Evolutionary conservation across 2,888 invertebrate species (phyloP), one percentile per base, ranked within the genome.

Genomic region (Eupithecia exiguata): DNA sequence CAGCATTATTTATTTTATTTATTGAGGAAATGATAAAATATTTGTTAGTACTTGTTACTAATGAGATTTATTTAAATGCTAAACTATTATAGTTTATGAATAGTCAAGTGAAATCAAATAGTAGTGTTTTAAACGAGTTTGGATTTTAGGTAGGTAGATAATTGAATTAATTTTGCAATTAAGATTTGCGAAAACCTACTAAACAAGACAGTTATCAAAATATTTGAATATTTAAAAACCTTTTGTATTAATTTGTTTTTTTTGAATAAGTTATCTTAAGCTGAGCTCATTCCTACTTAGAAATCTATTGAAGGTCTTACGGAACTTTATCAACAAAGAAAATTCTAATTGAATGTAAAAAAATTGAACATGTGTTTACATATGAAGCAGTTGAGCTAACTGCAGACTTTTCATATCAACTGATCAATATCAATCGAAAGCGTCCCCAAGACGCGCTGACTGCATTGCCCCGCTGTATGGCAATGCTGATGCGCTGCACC

Each of bases 201-300:
- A 66, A 66, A 66, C 66, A 40, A 14, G 66, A 38, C 21, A 25
- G 25, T n/a, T 12, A 63, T 53, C 38, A 70, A 63, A 66, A 70
- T 69, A 69, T 43, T 66, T 66, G 40, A 66, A 66, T 43, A 43
- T 5, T 5, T 43, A 38, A 65, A 66, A 62, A 35, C 61, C 25
- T 62, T 49, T 49, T 49, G n/a, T n/a, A n/a, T 36, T 38, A 21
- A 65, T 38, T n/a, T 36, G 36, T 62, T 35, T 36, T 21, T 65
- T 38, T 21, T 21, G 35, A n/a, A n/a, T 63, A 35, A 14, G 5
- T 38, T 21, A 49, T 9, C 10, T 53, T 21, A 10, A 21, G 12
- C 21, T 12, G 5, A 21, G 53, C n/a, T 53, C 12, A 49, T 53
- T 4, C 10, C n/a, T 53, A 12, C 21, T 1, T 53, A 12, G 9